A percentile compares a stretch with the other conserved stretches of the same genome.
Conservation (phyloP, 2,888 invertebrate genomes). For the Synergus laeviventris region DNA sequence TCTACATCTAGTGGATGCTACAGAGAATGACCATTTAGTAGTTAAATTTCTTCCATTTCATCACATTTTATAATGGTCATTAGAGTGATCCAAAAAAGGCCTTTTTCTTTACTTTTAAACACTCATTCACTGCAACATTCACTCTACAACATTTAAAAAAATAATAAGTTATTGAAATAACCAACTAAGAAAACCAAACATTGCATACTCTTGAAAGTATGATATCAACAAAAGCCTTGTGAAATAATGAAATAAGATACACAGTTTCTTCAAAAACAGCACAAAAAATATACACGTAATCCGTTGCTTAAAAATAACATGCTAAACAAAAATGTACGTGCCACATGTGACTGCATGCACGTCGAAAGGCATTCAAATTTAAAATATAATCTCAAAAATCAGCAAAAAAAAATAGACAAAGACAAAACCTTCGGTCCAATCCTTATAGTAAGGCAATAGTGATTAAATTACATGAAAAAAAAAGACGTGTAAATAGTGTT, state of each 20-base stretch:
- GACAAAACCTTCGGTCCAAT: constrained; percentile 74
- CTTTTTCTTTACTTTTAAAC: too few relatives aligned
- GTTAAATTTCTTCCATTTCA: not conserved
- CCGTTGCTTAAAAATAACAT: constrained; percentile 47
- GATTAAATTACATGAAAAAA: constrained; percentile 66
- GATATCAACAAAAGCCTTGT: not conserved
- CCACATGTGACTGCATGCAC: constrained; percentile 39
- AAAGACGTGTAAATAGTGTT: constrained; percentile 36
- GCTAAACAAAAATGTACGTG: constrained; percentile 34
- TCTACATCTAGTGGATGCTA: not conserved
- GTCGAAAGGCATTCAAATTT: constrained; percentile 33
- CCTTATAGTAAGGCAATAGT: constrained; percentile 75
- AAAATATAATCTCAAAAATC: constrained; percentile 57
- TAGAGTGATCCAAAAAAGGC: not conserved
- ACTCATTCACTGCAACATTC: not conserved
- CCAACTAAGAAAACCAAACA: not conserved
- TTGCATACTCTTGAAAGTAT: not conserved
- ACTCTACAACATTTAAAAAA: not conserved
- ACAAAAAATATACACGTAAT: not conserved
- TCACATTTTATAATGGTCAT: not conserved
- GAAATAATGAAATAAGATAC: not conserved
- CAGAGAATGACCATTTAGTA: not conserved
- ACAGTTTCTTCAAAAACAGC: not conserved
- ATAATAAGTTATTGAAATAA: not conserved
- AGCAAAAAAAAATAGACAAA: constrained; percentile 69